These are phyloP conservation scores for Peromyscus polionotus DNA, from an alignment of 2,113 vertebrate genomes.

Conservation along the genomic window DNA sequence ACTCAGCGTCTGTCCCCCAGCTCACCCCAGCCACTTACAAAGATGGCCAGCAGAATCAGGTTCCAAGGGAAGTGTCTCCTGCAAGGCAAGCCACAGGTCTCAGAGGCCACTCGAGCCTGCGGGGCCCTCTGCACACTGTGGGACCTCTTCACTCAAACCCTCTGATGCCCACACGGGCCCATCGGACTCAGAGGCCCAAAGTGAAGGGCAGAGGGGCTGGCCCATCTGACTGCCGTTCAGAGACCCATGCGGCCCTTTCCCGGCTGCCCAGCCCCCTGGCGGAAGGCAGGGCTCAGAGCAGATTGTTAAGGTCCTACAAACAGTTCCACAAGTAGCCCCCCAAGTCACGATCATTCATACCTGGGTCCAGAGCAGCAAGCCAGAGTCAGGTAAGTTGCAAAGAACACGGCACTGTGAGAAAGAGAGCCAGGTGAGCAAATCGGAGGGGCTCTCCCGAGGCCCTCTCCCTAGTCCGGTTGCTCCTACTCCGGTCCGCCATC, in stretches of 20 bases:
- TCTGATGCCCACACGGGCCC: not conserved
- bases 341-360: conserved; percentile 83
- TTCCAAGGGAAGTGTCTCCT: conserved; percentile 98
- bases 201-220: not conserved
- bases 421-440: not conserved
- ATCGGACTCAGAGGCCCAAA: not conserved
- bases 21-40: conserved; percentile 89
- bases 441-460: not conserved
- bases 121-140: not conserved
- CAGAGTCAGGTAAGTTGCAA: conserved; percentile 94
- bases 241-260: not conserved
- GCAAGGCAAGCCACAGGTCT: conserved; percentile 72
- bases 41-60: conserved; percentile 94
- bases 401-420: conserved; percentile 93
- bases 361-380: conserved; percentile 95
- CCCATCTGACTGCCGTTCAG: not conserved
- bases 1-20: not conserved
- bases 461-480: not conserved
- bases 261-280: not conserved
- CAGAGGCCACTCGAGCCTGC: not conserved
- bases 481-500: not conserved
- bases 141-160: not conserved
- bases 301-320: not conserved
- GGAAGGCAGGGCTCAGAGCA: not conserved
- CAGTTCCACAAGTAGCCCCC: not conserved